Evolutionary conservation across 2,113 vertebrate species (phyloP).

Genomic region (Apaloderma vittatum): DNA sequence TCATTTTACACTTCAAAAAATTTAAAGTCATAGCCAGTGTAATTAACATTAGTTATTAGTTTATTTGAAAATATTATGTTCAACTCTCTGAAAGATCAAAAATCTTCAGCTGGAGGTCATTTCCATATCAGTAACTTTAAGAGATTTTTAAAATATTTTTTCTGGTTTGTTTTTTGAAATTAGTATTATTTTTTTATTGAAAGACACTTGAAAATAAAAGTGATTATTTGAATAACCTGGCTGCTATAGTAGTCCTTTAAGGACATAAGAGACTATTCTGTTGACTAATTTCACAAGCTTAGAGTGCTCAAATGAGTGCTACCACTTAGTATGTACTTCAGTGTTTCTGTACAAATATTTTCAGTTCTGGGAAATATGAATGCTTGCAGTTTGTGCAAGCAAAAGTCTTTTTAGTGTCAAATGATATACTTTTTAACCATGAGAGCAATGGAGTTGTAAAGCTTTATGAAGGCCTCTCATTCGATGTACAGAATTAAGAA

Average conservation of each 20-base stretch:
- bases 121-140: neutral
- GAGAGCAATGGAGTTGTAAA: neutral
- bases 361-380: neutral
- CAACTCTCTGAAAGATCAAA: neutral
- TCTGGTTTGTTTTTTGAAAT: neutral
- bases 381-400: neutral
- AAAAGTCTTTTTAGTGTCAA: neutral
- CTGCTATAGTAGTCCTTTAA: neutral
- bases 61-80: neutral
- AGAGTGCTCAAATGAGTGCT: neutral
- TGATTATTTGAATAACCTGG: constrained; percentile 2
- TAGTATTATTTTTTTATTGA: neutral
- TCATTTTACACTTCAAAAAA: neutral
- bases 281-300: constrained; percentile 18
- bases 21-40: neutral
- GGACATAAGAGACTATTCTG: neutral
- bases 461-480: neutral
- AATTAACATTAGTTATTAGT: neutral
- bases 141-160: neutral
- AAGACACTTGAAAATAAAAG: neutral
- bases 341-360: neutral
- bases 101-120: neutral
- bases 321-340: neutral
- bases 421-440: neutral
- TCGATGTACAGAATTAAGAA: neutral